Base-by-base conservation (phyloP, 2,113 vertebrate genomes). In the Pygoscelis antarcticus region DNA sequence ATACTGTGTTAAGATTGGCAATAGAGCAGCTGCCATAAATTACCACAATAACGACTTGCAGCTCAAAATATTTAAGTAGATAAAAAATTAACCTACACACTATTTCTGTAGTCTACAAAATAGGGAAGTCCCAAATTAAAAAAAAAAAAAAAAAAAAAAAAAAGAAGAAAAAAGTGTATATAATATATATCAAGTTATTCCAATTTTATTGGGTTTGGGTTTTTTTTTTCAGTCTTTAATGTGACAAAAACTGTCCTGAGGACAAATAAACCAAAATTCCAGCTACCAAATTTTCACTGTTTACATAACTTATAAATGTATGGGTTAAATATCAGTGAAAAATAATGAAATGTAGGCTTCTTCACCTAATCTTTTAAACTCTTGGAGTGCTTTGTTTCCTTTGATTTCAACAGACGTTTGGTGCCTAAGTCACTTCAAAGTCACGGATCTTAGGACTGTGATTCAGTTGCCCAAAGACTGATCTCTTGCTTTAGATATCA, bases 1-100 rank as follows among this genome's bases (percentile, higher is more conserved):
- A 98, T 97, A 98, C 95, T 95, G 64, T 95, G 95, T 97, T 97
- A 97, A 98, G 97, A 97, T 58, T 98, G 97, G 92, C 95, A 98
- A 95, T 95, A 92, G 64, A 97, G 85, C 94, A 95, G 78, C 90
- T 96, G 77, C 85, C 93, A 97, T 98, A 98, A 98, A 98, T 98
- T 98, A 98, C 94, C 66, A 55, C 86, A 96, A 57, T 91, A 98
- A 98, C 96, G 97, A 97, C 87, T 98, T 57, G 17, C 68, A 95
- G 85, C 90, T 98, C 84, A 96, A 96, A 98, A 97, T 94, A 88
- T 93, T 98, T 93, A 97, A 97, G 96, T 89, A 96, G 91, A 87
- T 85, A 90, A 95, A 98, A 97, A 93, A 93, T 89, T 83, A 97
- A 96, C 88, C 74, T 96, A 87, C 83, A 76, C 19, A 29, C 47